Conservation (phyloP, 2,113 vertebrate genomes). For the Vidua chalybeata region DNA sequence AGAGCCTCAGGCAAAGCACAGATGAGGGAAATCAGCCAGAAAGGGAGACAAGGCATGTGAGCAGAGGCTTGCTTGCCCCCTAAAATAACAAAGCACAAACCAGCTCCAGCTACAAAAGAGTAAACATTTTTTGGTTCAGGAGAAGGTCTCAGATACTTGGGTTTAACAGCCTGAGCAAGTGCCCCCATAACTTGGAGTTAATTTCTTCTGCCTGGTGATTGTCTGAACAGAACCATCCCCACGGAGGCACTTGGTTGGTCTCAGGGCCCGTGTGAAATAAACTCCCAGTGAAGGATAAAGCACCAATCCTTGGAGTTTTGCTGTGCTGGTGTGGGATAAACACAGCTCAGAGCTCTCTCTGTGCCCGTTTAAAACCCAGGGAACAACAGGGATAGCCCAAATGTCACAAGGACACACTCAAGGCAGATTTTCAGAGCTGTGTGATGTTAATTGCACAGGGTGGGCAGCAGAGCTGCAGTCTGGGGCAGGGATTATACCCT, state of each 20-base stretch:
- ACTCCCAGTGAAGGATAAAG: not conserved
- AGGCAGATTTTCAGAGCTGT: not conserved
- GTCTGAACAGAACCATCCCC: not conserved
- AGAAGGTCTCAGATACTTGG: not conserved
- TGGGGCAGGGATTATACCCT: not conserved
- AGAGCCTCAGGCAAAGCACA: not conserved
- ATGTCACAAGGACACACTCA: not conserved
- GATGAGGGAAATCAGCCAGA: not conserved
- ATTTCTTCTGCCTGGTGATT: not conserved
- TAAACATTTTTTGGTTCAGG: not conserved
- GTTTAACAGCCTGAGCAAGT: not conserved
- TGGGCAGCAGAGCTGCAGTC: not conserved
- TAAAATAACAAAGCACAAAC: not conserved
- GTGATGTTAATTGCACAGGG: not conserved
- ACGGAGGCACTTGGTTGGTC: not conserved
- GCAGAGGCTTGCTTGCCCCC: not conserved
- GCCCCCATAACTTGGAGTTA: not conserved
- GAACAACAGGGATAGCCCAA: not conserved
- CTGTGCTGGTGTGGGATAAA: not conserved
- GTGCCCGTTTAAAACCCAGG: not conserved
- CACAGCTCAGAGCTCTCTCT: not conserved
- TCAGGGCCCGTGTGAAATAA: not conserved
- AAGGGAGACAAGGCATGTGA: not conserved
- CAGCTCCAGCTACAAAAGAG: not conserved
- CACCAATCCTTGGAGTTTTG: not conserved